Evolutionary conservation across 2,888 invertebrate genomes (phyloP).

Genomic region (Coenonympha glycerion): DNA sequence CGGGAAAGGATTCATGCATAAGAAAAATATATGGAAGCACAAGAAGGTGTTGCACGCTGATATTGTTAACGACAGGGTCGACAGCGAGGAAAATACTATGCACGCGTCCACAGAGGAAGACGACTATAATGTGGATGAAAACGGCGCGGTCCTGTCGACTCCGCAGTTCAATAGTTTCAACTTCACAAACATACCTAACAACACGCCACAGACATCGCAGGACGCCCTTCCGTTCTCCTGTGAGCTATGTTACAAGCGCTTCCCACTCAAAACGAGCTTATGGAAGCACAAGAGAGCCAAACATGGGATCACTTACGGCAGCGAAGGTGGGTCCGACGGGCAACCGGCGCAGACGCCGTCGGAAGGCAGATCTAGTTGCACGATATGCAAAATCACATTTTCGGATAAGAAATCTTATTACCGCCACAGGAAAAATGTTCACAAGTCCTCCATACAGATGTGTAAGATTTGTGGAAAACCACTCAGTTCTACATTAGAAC

Average conservation of each 20-base stretch:
- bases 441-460: conserved; percentile 70
- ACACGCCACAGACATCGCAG: conserved; percentile 39
- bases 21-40: conserved; percentile 75
- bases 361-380: conserved; percentile 71
- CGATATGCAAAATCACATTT: conserved; percentile 78
- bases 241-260: conserved; percentile 66
- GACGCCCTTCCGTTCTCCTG: conserved; percentile 60
- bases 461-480: conserved; percentile 80
- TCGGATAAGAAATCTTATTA: conserved; percentile 77
- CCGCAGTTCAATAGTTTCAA: conserved; percentile 73
- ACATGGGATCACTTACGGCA: conserved; percentile 62
- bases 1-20: conserved; percentile 77
- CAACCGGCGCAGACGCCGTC: conserved; percentile 38
- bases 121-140: conserved; percentile 65
- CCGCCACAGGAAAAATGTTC: conserved; percentile 76
- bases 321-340: conserved; percentile 39
- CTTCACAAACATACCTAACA: conserved; percentile 54
- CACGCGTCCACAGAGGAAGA: conserved; percentile 72
- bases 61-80: conserved; percentile 60
- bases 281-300: conserved; percentile 73
- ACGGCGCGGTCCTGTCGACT: conserved; percentile 59
- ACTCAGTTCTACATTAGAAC: conserved; percentile 77
- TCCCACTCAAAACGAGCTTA: conserved; percentile 64
- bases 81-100: conserved; percentile 71
- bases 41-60: conserved; percentile 73